Evolutionary conservation across 2,797 vertebrate genomes (phyloP), one percentile per base, ranked within the genome.

Genomic region (Malurus splendens): DNA sequence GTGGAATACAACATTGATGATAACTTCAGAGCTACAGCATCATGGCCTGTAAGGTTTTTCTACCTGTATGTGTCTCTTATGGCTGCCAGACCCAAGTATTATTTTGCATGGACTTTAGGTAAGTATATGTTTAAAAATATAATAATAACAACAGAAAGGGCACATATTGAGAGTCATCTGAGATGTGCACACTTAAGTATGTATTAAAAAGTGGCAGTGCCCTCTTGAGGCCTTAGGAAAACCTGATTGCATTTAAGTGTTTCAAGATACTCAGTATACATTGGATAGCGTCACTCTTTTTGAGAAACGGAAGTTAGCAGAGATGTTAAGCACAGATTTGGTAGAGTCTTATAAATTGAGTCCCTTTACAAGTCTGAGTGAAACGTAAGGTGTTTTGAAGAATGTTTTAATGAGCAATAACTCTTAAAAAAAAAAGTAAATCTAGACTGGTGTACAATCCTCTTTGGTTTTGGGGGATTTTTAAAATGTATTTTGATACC

Each of bases 101-200:
- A 99, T 95, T 99, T 99, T 93, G 98, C 99, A 8, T 99, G 99
- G 99, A 99, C 99, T 22, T 97, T 99, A 44, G 99, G 99, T 99
- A 96, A 98, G 98, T 78, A 10, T 33, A 12, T 62, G n/a, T 42
- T 70, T 42, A 10, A 48, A 77, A 59, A 52, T 20, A 28, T 1
- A 33, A 14, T 44, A 42, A 20, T 30, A 36, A 38, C 38, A 36
- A 38, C 36, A 52, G 15, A 30, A 55, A 45, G 25, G 5, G 2
- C 14, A 18, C 2, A 2, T 41, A 18, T 15, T 39, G 60, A 50
- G 19, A 57, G 59, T 30, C 6, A 17, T 8, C 42, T 77, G 36
- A 81, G 41, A 38, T 73, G 13, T 68, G 16, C 19, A 4, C 4
- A 4, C 14, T 55, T 18, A 9, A 52, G 27, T 28, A 2, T 33